Conservation (phyloP, 2,113 vertebrate genomes). For the Siniperca knerii region DNA sequence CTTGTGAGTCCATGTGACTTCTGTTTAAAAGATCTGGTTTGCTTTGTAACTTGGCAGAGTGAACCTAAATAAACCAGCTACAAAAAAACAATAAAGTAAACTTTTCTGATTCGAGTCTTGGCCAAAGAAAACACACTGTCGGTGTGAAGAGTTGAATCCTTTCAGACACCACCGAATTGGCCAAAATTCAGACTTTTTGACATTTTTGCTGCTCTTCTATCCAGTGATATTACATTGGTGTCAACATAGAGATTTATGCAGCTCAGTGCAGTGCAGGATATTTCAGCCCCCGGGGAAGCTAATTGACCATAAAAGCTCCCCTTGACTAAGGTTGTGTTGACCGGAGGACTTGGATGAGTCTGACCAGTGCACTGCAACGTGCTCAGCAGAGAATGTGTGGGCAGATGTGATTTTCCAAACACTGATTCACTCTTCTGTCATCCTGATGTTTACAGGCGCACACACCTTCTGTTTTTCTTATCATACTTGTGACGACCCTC, state of each 20-base stretch:
- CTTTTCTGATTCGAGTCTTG: neutral
- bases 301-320: constrained; percentile 51
- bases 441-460: constrained; percentile 30
- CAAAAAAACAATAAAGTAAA: constrained; percentile 27
- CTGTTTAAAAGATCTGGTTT: neutral
- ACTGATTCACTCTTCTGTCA: constrained; percentile 25
- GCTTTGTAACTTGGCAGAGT: constrained; percentile 4
- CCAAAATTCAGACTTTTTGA: neutral
- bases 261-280: neutral
- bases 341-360: constrained; percentile 28
- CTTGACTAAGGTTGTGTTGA: constrained; percentile 41
- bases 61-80: constrained; percentile 15
- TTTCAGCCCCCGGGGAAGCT: constrained; percentile 9
- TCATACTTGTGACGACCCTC: neutral
- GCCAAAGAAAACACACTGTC: neutral
- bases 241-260: constrained; percentile 23
- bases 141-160: constrained; percentile 4
- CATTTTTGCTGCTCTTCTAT: neutral
- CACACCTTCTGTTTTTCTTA: constrained; percentile 23
- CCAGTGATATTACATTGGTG: neutral
- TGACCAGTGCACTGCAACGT: neutral
- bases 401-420: constrained; percentile 25
- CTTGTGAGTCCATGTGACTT: constrained; percentile 10
- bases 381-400: constrained; percentile 15
- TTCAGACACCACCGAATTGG: neutral